Evolutionary conservation across 35 echinoderm and acorn worm genomes (phyloP), one percentile per base, ranked within the genome.

Genomic region (Eucidaris tribuloides): DNA sequence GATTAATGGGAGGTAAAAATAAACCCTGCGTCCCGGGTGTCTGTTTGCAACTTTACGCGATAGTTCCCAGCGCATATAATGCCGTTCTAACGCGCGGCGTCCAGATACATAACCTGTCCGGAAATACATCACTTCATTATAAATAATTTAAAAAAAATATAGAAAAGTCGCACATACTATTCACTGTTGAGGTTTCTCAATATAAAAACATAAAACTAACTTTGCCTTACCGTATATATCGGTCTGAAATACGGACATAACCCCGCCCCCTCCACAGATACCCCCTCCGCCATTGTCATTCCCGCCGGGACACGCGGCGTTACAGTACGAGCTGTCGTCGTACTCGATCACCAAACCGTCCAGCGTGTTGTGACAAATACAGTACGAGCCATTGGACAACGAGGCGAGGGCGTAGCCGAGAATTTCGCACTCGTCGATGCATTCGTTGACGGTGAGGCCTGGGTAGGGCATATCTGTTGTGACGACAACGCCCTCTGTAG

Each of bases 281-380:
- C 58, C n/a, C 22, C 90, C 90, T 17, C 62, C 61, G 20, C 66
- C 66, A 20, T 72, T 40, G 18, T 81, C 78, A 49, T 92, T 85
- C 20, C 90, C 90, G 23, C 90, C 90, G 1, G 84, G 45, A 50
- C 90, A 92, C 20, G 60, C 76, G 4, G 76, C 65, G 41, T 82
- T 71, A 46, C 90, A 92, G 23, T 58, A 55, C 17, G 44, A 30
- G n/a, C 71, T 66, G 22, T 79, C 87, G n/a, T 40, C 25, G 35
- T 33, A 44, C 24, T 62, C 63, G 7, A 77, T 18, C 15, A 71
- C 62, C 13, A 86, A 31, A 19, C 56, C 61, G 11, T 54, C 84
- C 59, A 92, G 5, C 5, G 90, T 71, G 62, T 87, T 77, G 30
- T 92, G 84, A 68, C 90, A 92, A 7, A 81, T 30, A 27, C 90